Conservation (phyloP, 2,797 vertebrate genomes). For the Poeciliopsis turneri region DNA sequence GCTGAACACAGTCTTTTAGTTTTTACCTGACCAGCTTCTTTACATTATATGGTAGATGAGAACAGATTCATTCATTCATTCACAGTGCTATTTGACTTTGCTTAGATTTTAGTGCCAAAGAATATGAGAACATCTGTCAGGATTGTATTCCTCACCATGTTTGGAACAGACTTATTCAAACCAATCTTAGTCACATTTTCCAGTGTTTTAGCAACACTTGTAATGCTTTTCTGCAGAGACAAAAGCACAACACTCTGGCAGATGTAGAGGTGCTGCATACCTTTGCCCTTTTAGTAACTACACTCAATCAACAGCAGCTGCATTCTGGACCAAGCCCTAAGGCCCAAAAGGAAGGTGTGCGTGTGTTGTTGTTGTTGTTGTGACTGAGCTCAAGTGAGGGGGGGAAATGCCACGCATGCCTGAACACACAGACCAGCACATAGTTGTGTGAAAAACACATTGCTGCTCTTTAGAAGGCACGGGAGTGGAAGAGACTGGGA, state of each 20-base stretch:
- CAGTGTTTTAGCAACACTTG: conserved; percentile 19
- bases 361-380: conserved; percentile 59
- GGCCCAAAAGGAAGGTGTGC: conserved; percentile 57
- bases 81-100: background rate
- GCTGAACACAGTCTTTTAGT: background rate
- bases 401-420: conserved; percentile 84
- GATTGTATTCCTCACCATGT: conserved; percentile 4
- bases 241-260: conserved; percentile 47
- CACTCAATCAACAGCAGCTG: conserved; percentile 61
- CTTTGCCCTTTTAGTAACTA: conserved; percentile 50
- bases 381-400: conserved; percentile 76
- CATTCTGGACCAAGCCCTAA: conserved; percentile 50
- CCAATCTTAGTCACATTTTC: conserved; percentile 31
- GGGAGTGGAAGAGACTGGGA: conserved; percentile 66
- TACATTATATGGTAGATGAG: background rate
- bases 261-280: conserved; percentile 46
- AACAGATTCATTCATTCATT: background rate
- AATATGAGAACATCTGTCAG: background rate
- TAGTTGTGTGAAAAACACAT: conserved; percentile 80
- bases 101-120: background rate
- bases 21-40: conserved; percentile 11
- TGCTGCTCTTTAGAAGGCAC: conserved; percentile 76
- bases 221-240: conserved; percentile 39
- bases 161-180: conserved; percentile 4
- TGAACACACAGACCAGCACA: conserved; percentile 80